Evolutionary conservation across 1,140 invertebrate species (phyloP).

Genomic region (Acyrthosiphon pisum): DNA sequence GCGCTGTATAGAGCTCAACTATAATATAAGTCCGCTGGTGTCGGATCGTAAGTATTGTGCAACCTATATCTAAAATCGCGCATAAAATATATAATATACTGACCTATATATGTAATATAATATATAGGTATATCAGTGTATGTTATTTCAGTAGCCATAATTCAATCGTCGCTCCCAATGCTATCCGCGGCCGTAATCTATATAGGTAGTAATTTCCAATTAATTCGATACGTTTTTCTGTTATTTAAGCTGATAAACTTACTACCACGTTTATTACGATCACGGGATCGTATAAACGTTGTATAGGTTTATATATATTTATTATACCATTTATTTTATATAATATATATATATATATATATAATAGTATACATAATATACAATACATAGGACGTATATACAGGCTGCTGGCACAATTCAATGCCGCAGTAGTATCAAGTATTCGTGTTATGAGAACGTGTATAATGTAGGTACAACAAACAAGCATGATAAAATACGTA

Average conservation of each 20-base stretch:
- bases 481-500: background rate
- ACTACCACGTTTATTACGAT: background rate
- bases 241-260: constrained; percentile 8
- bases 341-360: background rate
- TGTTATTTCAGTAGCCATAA: background rate
- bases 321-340: background rate
- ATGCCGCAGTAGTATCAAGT: constrained; percentile 3
- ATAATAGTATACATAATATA: too few species aligned
- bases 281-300: background rate
- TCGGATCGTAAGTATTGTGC: background rate
- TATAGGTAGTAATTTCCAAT: background rate
- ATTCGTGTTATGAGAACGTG: background rate
- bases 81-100: background rate
- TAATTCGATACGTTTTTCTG: background rate
- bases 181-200: background rate
- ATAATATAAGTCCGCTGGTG: too few species aligned
- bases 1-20: background rate
- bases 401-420: background rate
- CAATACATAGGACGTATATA: background rate
- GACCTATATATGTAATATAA: background rate
- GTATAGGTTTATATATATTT: background rate
- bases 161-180: background rate
- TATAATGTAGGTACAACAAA: background rate
- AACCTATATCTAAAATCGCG: background rate
- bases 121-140: too few species aligned